Base-by-base conservation (phyloP, 2,888 invertebrate genomes). In the Limnephilus marmoratus region DNA sequence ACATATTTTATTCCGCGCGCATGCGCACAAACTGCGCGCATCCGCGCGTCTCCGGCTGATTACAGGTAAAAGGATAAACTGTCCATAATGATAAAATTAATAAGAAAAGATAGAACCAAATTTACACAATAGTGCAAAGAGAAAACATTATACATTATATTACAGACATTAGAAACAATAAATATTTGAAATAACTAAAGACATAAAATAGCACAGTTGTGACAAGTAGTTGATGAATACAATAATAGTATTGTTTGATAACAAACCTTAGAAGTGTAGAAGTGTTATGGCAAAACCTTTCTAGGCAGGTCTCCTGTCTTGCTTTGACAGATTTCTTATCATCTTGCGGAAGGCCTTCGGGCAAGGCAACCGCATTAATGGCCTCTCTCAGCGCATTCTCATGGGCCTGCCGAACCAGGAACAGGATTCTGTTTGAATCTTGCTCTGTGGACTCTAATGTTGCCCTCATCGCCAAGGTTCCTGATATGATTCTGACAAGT, bases 401-500 rank as follows among this genome's bases (percentile, higher is more conserved):
- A 0, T 96, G 95, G 0, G 96, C 96, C 87, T 93, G 93, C 34
- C 95, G 95, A 0, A 96, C 94, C 68, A 95, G 95, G 90, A 94
- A 94, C 94, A 96, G 95, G 92, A 95, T 96, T 93, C 95, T 94
- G 9, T 96, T 96, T 0, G 95, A 95, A 90, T 96, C 95, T 1
- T 95, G 93, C 88, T 96, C 96, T 0, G 94, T 94, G 0, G 94
- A 94, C 24, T 96, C 96, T 15, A 94, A 94, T 0, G 96, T 96
- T 0, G 95, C 95, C 93, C 96, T 96, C 95, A 96, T 95, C 0
- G 94, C 94, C n/a, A 96, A 95, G 4, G 97, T 97, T n/a, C 97
- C 97, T 0, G 96, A 96, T 90, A 97, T 95, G 31, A 97, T 96
- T 18, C 97, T 96, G 0, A 97, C 96, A 29, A 97, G 94, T 0